Evolutionary conservation across 2,888 invertebrate species (phyloP), one percentile per base, ranked within the genome.

Genomic region (Erebia ligea): DNA sequence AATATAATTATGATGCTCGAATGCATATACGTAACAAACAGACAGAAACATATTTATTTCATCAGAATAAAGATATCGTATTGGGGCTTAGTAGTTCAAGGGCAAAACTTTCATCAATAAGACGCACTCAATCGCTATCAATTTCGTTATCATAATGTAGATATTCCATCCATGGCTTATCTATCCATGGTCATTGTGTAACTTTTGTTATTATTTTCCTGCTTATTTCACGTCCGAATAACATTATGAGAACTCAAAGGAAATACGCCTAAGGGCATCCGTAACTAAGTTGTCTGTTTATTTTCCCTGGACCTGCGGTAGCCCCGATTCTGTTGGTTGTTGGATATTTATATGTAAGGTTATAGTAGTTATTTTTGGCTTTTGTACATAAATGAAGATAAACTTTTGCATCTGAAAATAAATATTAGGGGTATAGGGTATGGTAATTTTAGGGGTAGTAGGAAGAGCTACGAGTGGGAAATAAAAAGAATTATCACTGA

Each of bases 241-340:
- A 62, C 62, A 45, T 62, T 62, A 62, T 62, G 19, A 48, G 45
- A 62, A 48, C 62, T 62, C 62, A 62, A 62, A 62, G 62, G 45
- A 45, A 48, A 45, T 45, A 21, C 62, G 62, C 62, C 62, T 62
- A 21, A 48, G 62, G 62, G 62, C 62, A 13, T 11, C 19, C 45
- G 45, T 62, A 62, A 62, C 62, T 21, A 45, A 62, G 21, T 62
- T 62, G 62, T 21, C 62, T 62, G 62, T 62, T 62, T 62, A 62
- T 62, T 62, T 62, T 45, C 48, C 48, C 15, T 45, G 62, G 19
- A 48, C 48, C 45, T 62, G 62, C 15, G 62, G 62, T 48, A 62
- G 62, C 45, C 62, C 4, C 62, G 21, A 62, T 62, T 62, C 62
- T 8, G 62, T 62, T 61, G 61, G 61, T 61, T 21, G 62, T 62